These are phyloP conservation scores for Antennarius maculatus DNA, from an alignment of 2,797 vertebrate species.

Conservation along the genomic window DNA sequence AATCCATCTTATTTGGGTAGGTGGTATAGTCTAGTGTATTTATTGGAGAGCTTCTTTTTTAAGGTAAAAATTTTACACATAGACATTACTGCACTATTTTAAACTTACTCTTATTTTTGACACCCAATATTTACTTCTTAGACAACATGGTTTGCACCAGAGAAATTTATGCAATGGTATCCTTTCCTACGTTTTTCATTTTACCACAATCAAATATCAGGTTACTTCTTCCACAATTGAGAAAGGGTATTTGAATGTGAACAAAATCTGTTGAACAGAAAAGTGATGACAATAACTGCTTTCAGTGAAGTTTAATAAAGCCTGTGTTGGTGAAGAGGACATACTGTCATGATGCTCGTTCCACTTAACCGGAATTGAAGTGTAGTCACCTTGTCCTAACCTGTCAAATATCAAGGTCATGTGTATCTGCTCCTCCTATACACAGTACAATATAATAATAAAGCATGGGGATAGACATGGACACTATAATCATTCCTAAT, in stretches of 20 bases:
- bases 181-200: no score
- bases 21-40: no score
- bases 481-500: slow-evolving; percentile 23
- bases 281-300: slow-evolving; percentile 11
- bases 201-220: not conserved
- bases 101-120: no score
- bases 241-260: not conserved
- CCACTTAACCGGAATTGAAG: slow-evolving; percentile 11
- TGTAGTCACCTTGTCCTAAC: slow-evolving; percentile 21
- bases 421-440: slow-evolving; percentile 6
- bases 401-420: slow-evolving; percentile 19
- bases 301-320: slow-evolving; percentile 19
- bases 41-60: no score
- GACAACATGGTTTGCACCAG: no score
- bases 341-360: slow-evolving; percentile 9
- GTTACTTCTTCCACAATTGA: not conserved
- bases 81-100: no score
- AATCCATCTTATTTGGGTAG: no score
- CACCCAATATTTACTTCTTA: no score
- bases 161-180: no score
- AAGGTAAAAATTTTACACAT: no score
- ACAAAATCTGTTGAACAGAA: slow-evolving; percentile 4
- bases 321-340: slow-evolving; percentile 17
- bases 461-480: slow-evolving; percentile 19
- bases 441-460: slow-evolving; percentile 17